A percentile compares a stretch with the other conserved stretches of the same genome.
phyloP scores from a whole-genome alignment of 2,888 invertebrate genomes.

The Tricholauxania praeusta region DNA sequence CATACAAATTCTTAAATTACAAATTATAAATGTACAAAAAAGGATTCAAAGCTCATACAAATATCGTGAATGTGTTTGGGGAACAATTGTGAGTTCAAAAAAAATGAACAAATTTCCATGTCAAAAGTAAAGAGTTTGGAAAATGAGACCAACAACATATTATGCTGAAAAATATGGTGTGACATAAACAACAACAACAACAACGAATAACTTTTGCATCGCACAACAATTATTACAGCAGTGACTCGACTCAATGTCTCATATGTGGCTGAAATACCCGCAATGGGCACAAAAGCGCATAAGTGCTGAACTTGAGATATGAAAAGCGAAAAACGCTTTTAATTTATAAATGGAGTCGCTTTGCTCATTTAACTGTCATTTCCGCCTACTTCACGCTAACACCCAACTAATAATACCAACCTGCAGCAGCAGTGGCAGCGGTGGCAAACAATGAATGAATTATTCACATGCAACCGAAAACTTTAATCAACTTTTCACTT shows the following conservation, averaged over 20 bases:
- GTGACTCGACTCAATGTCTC: neutral
- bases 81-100: conserved; percentile 44
- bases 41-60: conserved; percentile 35
- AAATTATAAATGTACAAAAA: conserved; percentile 64
- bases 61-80: conserved; percentile 39
- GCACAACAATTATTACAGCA: conserved; percentile 11
- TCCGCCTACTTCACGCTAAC: neutral
- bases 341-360: conserved; percentile 53
- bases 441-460: conserved; percentile 50
- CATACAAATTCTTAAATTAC: conserved; percentile 57
- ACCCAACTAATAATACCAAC: neutral
- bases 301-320: conserved; percentile 55
- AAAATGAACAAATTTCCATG: too few species aligned
- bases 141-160: conserved; percentile 29
- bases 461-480: conserved; percentile 43
- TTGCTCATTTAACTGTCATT: conserved; percentile 6
- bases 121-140: conserved; percentile 25
- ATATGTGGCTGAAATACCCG: conserved; percentile 3
- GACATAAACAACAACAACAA: conserved; percentile 22
- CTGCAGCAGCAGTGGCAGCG: too few species aligned
- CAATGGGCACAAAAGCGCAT: conserved; percentile 46
- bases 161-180: conserved; percentile 14
- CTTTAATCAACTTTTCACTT: conserved; percentile 49
- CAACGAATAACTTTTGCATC: conserved; percentile 16
- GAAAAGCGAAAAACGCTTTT: conserved; percentile 58